Percentiles rank a stretch among this genome's conserved stretches.
phyloP scores from a whole-genome alignment of 2,888 invertebrate species.

The Athalia rosae region DNA sequence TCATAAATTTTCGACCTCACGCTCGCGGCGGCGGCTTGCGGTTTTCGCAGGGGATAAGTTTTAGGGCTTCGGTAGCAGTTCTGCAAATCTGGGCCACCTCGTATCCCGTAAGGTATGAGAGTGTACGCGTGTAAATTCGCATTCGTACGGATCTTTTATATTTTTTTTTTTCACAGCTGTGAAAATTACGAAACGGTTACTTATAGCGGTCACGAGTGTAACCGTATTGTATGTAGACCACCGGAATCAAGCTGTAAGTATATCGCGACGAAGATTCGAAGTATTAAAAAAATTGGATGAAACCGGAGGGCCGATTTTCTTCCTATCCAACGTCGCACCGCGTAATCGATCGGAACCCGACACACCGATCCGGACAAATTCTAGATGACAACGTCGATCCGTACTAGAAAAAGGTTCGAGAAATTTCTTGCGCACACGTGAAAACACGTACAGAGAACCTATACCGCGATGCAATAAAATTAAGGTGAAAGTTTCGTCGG shows the following conservation, averaged over 20 bases:
- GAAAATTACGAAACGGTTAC: background rate
- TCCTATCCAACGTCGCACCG: no score
- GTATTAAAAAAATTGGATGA: no score
- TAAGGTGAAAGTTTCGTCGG: slow-evolving; percentile 11
- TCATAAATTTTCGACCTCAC: slow-evolving; percentile 17
- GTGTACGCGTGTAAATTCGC: background rate
- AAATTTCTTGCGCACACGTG: no score
- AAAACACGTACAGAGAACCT: no score
- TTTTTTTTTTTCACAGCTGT: no score
- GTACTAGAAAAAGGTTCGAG: no score
- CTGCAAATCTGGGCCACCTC: slow-evolving; percentile 37
- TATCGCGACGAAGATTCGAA: no score
- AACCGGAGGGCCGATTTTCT: no score
- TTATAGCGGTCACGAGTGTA: slow-evolving; percentile 30
- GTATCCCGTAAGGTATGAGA: slow-evolving; percentile 4
- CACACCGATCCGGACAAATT: no score
- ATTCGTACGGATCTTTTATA: no score
- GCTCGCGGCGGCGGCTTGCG: slow-evolving; percentile 10
- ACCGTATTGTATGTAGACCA: slow-evolving; percentile 9
- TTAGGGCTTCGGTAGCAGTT: slow-evolving; percentile 42
- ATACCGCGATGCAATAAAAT: background rate
- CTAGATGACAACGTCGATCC: no score
- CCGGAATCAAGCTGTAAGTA: background rate
- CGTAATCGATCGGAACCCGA: no score
- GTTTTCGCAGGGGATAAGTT: slow-evolving; percentile 14